phyloP scores from a whole-genome alignment of 2,113 vertebrate genomes.

The Chitala chitala region DNA sequence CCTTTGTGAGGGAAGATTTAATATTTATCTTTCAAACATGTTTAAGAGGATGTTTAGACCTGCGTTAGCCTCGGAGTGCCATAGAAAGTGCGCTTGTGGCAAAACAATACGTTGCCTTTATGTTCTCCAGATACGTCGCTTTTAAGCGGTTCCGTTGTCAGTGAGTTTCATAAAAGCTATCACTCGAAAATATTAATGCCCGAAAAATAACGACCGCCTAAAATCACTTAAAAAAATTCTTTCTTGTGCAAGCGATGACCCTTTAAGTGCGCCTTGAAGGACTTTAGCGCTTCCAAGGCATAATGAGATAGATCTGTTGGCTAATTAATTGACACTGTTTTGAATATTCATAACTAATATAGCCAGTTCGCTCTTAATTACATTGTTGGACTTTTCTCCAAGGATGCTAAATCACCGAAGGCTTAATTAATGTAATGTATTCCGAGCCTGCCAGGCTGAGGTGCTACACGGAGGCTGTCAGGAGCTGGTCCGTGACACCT shows the following conservation, averaged over 20 bases:
- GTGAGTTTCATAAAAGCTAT: conserved; percentile 61
- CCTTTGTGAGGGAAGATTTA: conserved; percentile 99
- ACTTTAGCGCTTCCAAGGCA: conserved; percentile 69
- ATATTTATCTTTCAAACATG: conserved; percentile 99
- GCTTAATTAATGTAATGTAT: conserved; percentile 99
- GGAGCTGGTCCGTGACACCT: conserved; percentile 92
- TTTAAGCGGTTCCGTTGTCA: conserved; percentile 50
- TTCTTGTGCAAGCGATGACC: conserved; percentile 71
- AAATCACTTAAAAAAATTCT: conserved; percentile 72
- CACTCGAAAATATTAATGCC: conserved; percentile 66
- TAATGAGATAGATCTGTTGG: conserved; percentile 77
- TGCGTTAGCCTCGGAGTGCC: conserved; percentile 77
- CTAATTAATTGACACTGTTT: conserved; percentile 99
- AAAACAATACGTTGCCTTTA: conserved; percentile 20
- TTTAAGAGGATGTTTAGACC: conserved; percentile 78
- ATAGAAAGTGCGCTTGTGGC: conserved; percentile 51
- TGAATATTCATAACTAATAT: conserved; percentile 99
- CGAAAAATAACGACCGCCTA: conserved; percentile 55
- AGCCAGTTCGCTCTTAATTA: conserved; percentile 97
- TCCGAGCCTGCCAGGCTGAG: conserved; percentile 85
- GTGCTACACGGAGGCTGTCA: conserved; percentile 87
- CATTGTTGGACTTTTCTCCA: conserved; percentile 97
- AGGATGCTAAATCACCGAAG: conserved; percentile 99
- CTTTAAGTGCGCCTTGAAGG: conserved; percentile 81
- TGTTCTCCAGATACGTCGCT: conserved; percentile 21